Evolutionary conservation across 2,888 invertebrate genomes (phyloP), one percentile per base, ranked within the genome.

Genomic region (Dendrolimus pini): DNA sequence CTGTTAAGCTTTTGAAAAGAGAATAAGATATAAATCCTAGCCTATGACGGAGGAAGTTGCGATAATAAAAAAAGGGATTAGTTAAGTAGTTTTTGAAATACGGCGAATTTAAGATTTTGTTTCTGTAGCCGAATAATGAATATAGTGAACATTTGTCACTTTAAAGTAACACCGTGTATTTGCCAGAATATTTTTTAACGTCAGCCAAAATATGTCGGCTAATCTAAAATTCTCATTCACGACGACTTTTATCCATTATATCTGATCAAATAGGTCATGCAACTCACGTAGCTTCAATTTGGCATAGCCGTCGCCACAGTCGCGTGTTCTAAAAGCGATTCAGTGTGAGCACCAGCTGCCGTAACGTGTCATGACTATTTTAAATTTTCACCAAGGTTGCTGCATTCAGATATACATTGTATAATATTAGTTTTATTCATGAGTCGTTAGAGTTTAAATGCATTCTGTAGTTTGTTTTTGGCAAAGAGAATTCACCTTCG

Each of bases 321-420:
- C 58, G 58, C 56, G 59, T 30, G 30, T 47, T 47, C 47, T 47
- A 47, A 47, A 47, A 47, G 9, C 47, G 47, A 47, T 47, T 12
- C 9, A 47, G 12, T 47, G 6, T 10, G 12, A 30, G 30, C 30
- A 30, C 59, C 75, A 74, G 74, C 73, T 73, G 74, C 65, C 67
- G 62, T 56, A 57, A 60, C 68, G 62, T 63, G 60, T 69, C 65
- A 65, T 61, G 62, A 47, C 72, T 74, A 74, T 75, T 75, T 75
- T 57, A 65, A 69, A 61, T 58, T 56, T 54, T 54, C 57, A 62
- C 70, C 30, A 74, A 74, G 74, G 74, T 62, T 68, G 68, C 56
- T 70, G 70, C 70, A 67, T 63, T 65, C 62, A 47, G 9, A 47
- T 47, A 10, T 47, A 47, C 47, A 47, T 3, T 47, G 47, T 47